These are phyloP conservation scores for Centruroides vittatus DNA, from an alignment of 1,140 invertebrate genomes.

Conservation along the genomic window DNA sequence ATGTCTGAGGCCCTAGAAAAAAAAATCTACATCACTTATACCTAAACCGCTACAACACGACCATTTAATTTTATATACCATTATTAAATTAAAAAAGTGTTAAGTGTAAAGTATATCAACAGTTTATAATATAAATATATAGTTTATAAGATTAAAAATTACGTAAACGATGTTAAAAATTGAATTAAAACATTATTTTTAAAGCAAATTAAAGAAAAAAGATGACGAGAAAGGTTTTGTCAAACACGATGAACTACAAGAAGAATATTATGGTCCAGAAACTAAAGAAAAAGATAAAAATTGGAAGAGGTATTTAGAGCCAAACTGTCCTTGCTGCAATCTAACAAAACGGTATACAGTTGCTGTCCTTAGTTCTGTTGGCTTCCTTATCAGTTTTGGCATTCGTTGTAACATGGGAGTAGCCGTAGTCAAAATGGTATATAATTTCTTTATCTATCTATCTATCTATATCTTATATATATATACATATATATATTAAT, in stretches of 20 bases:
- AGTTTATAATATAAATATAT: too few relatives aligned
- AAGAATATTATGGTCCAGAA: constrained; percentile 25
- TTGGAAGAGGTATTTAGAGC: constrained; percentile 30
- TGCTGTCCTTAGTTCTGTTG: constrained; percentile 65
- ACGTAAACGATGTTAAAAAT: too few relatives aligned
- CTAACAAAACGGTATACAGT: constrained; percentile 76
- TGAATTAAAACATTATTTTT: constrained; percentile 4
- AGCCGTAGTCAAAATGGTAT: constrained; percentile 64
- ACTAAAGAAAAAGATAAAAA: constrained; percentile 16
- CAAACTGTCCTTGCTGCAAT: constrained; percentile 61
- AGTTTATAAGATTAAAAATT: too few relatives aligned
- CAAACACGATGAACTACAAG: constrained; percentile 29
- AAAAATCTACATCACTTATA: too few relatives aligned
- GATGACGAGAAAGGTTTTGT: constrained; percentile 29
- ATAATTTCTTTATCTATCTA: constrained; percentile 24
- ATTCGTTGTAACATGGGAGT: constrained; percentile 95
- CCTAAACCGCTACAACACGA: too few relatives aligned
- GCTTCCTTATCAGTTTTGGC: constrained; percentile 85
- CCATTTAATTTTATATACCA: too few relatives aligned
- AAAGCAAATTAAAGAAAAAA: constrained; percentile 21
- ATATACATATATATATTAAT: too few relatives aligned
- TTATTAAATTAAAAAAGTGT: too few relatives aligned
- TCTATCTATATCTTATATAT: too few relatives aligned
- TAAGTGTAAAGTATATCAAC: too few relatives aligned
- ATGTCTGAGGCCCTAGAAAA: too few relatives aligned